Percentiles rank a stretch among this genome's conserved stretches.
Conservation (phyloP, 2,888 invertebrate genomes). For the Tetheella fluctuosa region DNA sequence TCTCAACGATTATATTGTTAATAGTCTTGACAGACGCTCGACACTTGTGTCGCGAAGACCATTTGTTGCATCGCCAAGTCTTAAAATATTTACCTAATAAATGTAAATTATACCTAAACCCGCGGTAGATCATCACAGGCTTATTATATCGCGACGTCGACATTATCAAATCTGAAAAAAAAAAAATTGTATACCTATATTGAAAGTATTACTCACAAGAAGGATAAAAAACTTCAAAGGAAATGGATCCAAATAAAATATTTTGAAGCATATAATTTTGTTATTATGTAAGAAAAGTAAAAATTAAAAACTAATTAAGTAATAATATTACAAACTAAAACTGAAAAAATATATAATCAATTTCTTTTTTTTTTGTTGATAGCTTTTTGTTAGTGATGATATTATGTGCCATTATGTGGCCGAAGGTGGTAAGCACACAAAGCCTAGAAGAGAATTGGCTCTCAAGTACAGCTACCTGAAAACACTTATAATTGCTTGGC, state of each 20-base stretch:
- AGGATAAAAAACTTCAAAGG: not conserved
- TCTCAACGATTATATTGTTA: not conserved
- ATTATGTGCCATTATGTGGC: too few species aligned
- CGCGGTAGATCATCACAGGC: not conserved
- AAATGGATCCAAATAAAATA: not conserved
- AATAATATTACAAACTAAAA: too few species aligned
- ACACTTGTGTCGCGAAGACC: not conserved
- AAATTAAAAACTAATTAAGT: too few species aligned
- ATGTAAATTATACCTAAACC: not conserved
- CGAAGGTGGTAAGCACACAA: too few species aligned
- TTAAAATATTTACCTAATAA: not conserved
- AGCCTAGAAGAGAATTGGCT: too few species aligned
- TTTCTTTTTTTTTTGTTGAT: too few species aligned
- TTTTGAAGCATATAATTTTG: not conserved
- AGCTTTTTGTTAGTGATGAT: too few species aligned
- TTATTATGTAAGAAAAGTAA: too few species aligned
- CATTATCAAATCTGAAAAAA: constrained; percentile 1
- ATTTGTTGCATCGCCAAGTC: not conserved
- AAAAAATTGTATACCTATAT: not conserved
- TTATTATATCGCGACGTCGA: not conserved
- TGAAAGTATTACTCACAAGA: not conserved
- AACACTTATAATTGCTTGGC: too few species aligned
- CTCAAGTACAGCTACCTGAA: too few species aligned
- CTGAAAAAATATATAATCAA: too few species aligned
- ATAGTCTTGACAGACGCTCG: not conserved